Percentiles rank a stretch among this genome's conserved stretches.
Conservation (phyloP, 2,113 vertebrate species). For the Brachypteracias leptosomus region DNA sequence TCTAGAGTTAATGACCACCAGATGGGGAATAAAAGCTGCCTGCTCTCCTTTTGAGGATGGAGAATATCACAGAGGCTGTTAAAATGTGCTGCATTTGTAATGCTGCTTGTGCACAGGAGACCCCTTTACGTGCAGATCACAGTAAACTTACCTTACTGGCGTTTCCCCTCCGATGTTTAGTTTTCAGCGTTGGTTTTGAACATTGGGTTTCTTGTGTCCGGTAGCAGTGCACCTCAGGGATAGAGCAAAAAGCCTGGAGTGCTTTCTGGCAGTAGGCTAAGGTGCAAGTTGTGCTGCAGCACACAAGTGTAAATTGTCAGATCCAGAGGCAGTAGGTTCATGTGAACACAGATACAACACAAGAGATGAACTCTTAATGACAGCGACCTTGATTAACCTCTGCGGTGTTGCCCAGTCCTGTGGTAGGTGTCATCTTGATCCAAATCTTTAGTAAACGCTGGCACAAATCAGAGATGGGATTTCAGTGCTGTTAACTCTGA, state of each 20-base stretch:
- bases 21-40: constrained; percentile 52
- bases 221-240: background rate
- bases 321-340: background rate
- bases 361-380: background rate
- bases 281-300: background rate
- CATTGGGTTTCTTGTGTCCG: background rate
- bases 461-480: background rate
- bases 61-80: background rate
- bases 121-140: background rate
- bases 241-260: background rate
- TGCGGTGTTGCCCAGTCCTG: background rate
- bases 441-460: background rate
- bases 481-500: background rate
- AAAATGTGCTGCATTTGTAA: background rate
- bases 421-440: background rate
- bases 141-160: background rate
- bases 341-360: background rate
- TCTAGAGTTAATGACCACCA: constrained; percentile 52
- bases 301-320: background rate
- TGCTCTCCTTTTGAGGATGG: background rate
- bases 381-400: background rate
- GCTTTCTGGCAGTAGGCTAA: background rate
- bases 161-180: rapidly evolving
- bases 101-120: background rate
- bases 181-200: background rate